Conservation (phyloP, 2,797 vertebrate species). For the Thaleichthys pacificus region DNA sequence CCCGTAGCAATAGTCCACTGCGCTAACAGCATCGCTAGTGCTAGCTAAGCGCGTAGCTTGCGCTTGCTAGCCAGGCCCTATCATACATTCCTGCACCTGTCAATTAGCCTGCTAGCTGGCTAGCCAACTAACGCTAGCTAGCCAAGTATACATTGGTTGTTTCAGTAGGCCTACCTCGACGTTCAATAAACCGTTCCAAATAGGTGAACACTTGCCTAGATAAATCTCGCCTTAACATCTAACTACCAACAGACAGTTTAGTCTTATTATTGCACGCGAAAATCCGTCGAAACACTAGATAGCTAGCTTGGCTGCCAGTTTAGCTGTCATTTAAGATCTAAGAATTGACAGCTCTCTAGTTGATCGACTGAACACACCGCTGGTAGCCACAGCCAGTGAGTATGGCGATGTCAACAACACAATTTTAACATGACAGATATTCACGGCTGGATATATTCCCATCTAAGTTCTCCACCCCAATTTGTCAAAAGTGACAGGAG, state of each 20-base stretch:
- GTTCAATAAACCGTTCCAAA: too few species aligned
- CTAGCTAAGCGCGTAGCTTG: constrained; percentile 55
- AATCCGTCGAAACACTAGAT: not conserved
- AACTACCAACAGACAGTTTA: too few species aligned
- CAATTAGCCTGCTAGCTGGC: not conserved
- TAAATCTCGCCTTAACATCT: too few species aligned
- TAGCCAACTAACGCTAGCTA: not conserved
- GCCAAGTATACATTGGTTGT: not conserved
- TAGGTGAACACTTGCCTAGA: too few species aligned
- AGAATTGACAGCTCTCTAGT: not conserved
- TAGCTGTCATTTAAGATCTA: not conserved
- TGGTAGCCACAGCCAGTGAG: too few species aligned
- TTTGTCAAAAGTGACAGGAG: too few species aligned
- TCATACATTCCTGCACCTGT: not conserved
- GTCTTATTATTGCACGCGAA: too few species aligned
- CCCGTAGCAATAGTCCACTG: not conserved
- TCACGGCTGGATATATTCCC: too few species aligned
- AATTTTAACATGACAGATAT: too few species aligned
- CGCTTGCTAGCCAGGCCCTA: constrained; percentile 38
- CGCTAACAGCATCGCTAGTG: not conserved
- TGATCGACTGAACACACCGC: too few species aligned
- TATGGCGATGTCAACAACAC: too few species aligned
- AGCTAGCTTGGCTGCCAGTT: not conserved
- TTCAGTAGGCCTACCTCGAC: not conserved
- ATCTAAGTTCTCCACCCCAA: too few species aligned